Base-by-base conservation (phyloP, 2,888 invertebrate species). In the Megastigmus dorsalis region DNA sequence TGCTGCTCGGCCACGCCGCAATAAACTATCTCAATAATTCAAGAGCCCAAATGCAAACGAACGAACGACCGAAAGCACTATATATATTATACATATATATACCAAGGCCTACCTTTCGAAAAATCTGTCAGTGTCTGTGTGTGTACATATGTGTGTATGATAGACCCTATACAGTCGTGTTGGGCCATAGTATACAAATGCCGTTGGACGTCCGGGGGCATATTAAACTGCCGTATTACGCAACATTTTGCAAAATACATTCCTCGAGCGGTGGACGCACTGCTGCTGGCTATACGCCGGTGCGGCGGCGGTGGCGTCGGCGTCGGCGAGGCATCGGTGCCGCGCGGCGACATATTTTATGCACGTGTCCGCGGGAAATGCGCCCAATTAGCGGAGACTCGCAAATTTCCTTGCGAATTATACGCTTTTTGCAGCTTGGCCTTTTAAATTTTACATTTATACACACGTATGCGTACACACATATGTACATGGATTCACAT, bases 381-480 rank as follows among this genome's bases (percentile, higher is more conserved):
- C 28, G 54, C 10, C 62, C 62, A 74, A 74, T 74, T 74, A 74
- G 55, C 48, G 38, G 3, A 3, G n/a, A 23, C 52, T 18, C 33
- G 50, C 55, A 38, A 59, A 59, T 66, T 72, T 71, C 23, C 65
- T 50, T 9, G 36, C 57, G 30, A 72, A 73, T 67, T 60, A 60
- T 73, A 30, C 36, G 26, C 62, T 48, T 48, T 67, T 62, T 23
- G 18, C 26, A n/a, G 45, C 45, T 3, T 26, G 20, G 10, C 30
- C 45, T 60, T 67, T 55, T 74, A 68, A 68, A 62, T 68, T 68
- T 55, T 55, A 38, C 55, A 57, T 68, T 54, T 62, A 41, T 15
- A 48, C 15, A 15, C 26, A 30, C 52, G 18, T 13, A 6, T 20
- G 3, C 26, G 5, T 28, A 30, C 28, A 43, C 20, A 6, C 28